Evolutionary conservation across 2,113 vertebrate genomes (phyloP), one percentile per base, ranked within the genome.

Genomic region (Etheostoma spectabile): DNA sequence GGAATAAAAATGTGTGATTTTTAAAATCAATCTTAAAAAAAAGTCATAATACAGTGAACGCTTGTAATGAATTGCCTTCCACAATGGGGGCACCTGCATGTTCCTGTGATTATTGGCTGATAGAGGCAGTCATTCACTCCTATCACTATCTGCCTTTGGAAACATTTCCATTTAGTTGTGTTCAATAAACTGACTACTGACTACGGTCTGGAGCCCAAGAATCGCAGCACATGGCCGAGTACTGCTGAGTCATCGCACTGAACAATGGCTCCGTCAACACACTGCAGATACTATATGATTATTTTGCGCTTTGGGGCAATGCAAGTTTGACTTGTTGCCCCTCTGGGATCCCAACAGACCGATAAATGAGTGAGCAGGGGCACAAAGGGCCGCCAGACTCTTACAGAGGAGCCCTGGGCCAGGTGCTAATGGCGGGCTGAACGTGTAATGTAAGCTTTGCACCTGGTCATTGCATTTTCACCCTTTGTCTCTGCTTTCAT

Each of bases 231-330:
- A 27, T 61, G 57, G 30, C 8, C 8, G 5, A 48, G 22, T 11
- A 19, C 35, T 30, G 73, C 61, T 64, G 73, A 76, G 35, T 64
- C 60, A 45, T 14, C 27, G 19, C n/a, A 38, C 10, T 53, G 33
- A 24, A 70, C n/a, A 70, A 42, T 42, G 24, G 66, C 66, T 51
- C 49, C 38, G 72, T 64, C 60, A 55, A 64, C 51, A 55, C 12
- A 14, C 61, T 21, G 61, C 35, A 46, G 62, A 56, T 33, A 21
- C 7, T 56, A 12, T 46, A 46, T 30, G 62, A 27, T 66, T 33
- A 55, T 15, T 65, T 46, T n/a, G 55, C 21, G 53, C 55, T 72
- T 48, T 48, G 22, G 49, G 18, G n/a, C 16, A 42, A 42, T 22
- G 18, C 22, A 38, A 63, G 21, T 52, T 63, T 64, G 49, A 63